Evolutionary conservation across 1,140 invertebrate genomes (phyloP).

Genomic region (Drosophila paulistorum): DNA sequence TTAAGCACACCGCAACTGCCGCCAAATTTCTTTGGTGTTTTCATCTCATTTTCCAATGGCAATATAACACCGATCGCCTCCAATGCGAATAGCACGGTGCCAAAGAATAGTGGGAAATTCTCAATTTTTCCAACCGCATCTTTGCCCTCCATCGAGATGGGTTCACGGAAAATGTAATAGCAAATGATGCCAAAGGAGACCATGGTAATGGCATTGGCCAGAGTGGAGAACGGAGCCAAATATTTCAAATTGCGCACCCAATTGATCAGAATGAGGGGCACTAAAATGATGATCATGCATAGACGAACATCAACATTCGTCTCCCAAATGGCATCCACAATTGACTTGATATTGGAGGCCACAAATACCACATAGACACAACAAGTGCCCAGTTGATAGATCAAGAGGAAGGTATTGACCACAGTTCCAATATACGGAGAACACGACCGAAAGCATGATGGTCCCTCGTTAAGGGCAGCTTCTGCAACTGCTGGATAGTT

Average conservation of each 20-base stretch:
- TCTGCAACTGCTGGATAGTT: constrained; percentile 89
- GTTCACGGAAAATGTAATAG: constrained; percentile 86
- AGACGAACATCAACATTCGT: constrained; percentile 84
- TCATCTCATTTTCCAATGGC: constrained; percentile 93
- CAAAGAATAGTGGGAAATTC: constrained; percentile 88
- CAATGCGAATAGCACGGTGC: constrained; percentile 90
- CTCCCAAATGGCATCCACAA: constrained; percentile 83
- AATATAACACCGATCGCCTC: constrained; percentile 92
- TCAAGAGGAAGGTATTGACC: constrained; percentile 88
- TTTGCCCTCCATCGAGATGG: constrained; percentile 84
- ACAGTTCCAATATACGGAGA: constrained; percentile 87
- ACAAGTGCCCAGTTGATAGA: constrained; percentile 94
- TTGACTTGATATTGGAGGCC: constrained; percentile 87
- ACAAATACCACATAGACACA: constrained; percentile 95
- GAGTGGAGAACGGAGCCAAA: constrained; percentile 88
- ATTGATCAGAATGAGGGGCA: constrained; percentile 89
- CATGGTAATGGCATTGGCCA: constrained; percentile 88
- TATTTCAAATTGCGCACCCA: constrained; percentile 89
- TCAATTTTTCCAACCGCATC: constrained; percentile 83
- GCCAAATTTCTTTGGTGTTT: constrained; percentile 87
- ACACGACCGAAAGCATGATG: constrained; percentile 84
- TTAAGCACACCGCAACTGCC: constrained; percentile 89
- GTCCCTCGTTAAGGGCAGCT: constrained; percentile 88
- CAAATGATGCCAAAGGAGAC: constrained; percentile 88
- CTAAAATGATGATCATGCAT: constrained; percentile 87